phyloP scores from a whole-genome alignment of 2,797 vertebrate species.

The Macroramphosus scolopax region DNA sequence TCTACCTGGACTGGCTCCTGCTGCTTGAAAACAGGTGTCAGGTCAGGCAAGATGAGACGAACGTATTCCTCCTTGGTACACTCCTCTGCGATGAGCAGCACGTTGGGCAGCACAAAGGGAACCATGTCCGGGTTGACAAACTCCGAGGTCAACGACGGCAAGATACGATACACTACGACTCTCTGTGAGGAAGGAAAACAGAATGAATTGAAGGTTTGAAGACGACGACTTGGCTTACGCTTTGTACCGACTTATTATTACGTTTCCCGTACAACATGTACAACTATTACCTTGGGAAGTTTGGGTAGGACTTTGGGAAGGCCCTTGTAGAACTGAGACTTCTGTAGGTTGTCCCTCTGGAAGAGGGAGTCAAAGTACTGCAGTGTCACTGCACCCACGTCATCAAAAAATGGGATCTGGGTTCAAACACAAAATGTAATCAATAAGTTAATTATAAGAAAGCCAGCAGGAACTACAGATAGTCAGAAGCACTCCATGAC shows the following conservation, averaged over 20 bases:
- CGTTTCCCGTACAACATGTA: no score
- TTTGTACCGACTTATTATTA: no score
- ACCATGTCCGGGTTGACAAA: conserved; percentile 99
- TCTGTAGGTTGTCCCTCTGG: conserved; percentile 98
- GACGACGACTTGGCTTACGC: no score
- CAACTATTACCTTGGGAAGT: conserved; percentile 88
- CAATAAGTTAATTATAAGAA: neutral
- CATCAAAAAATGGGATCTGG: conserved; percentile 98
- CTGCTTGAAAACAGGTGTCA: conserved; percentile 95
- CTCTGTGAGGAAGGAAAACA: conserved; percentile 73
- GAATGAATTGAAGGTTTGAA: neutral
- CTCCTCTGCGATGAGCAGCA: conserved; percentile 95
- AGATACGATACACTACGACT: conserved; percentile 91
- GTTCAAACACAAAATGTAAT: conserved; percentile 11
- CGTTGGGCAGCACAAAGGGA: conserved; percentile 96
- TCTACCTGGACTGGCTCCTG: conserved; percentile 96
- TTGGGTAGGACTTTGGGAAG: conserved; percentile 97
- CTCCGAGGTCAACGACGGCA: conserved; percentile 91
- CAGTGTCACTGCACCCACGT: conserved; percentile 93
- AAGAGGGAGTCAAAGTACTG: conserved; percentile 98
- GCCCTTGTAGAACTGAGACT: conserved; percentile 98
- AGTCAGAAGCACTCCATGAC: neutral
- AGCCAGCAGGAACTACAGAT: neutral
- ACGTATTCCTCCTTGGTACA: conserved; percentile 97
- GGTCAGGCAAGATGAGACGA: conserved; percentile 91